Evolutionary conservation across 2,113 vertebrate genomes (phyloP), one percentile per base, ranked within the genome.

Genomic region (Pycnonotus jocosus): DNA sequence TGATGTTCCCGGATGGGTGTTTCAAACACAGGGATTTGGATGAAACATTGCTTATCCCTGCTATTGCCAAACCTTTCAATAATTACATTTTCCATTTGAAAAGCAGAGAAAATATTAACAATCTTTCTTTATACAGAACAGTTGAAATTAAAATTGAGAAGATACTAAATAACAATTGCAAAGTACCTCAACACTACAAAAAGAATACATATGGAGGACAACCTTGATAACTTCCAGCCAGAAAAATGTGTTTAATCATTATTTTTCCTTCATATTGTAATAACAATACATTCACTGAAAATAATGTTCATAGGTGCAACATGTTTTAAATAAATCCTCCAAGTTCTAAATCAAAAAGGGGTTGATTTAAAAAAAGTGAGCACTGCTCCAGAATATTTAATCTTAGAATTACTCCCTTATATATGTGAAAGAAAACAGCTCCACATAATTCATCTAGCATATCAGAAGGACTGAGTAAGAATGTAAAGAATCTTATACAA

Each of bases 261-360:
- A 33, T 45, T 76, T 90, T 90, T 71, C 27, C 6, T 53, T 35
- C 6, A 37, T 15, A 57, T 27, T 69, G 10, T 40, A 86, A 31
- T 31, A 86, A 74, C 2, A 6, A 61, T 33, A 56, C 42, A 28
- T 19, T 12, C 7, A 71, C 4, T 20, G 8, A 70, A 48, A 79
- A 68, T 3, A 35, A 2, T 42, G 4, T 66, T 61, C 11, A 56
- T 38, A 24, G 3, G 6, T 7, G 5, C 12, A 78, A 65, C 0
- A 3, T 25, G 1, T 54, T 80, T 88, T 22, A 70, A 58, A 70
- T 25, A 80, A 61, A 73, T 70, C 19, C 15, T 85, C 33, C 2
- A 54, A 57, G 53, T 80, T 88, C n/a, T 54, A 31, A 57, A 62
- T 40, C 35, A 62, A 62, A 51, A 88, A 64, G 2, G 8, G 60